Base-by-base conservation (phyloP, 2,797 vertebrate species). In the Choloepus didactylus region DNA sequence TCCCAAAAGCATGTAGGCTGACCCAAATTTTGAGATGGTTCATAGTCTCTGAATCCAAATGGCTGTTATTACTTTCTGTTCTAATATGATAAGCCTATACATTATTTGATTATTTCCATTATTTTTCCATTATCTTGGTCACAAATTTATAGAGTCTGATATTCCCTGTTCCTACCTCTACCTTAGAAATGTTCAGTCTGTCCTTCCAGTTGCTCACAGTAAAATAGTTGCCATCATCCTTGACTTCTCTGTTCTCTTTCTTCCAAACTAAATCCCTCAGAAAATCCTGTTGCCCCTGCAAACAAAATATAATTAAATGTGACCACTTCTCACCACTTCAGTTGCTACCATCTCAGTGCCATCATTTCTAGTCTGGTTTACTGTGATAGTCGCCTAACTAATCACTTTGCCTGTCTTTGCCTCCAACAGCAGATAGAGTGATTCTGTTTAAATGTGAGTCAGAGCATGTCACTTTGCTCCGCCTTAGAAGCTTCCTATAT, bases 21-120 rank as follows among this genome's bases (percentile, higher is more conserved):
- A 84, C 16, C 25, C 41, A 89, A 41, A 75, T n/a, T 87, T 94
- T 77, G 21, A 76, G 35, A 89, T 80, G 14, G 59, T 91, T 70
- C 3, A 23, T 8, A 62, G 35, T 67, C 80, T 66, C 19, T 96
- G 64, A 83, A 91, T 11, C 9, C 44, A 0, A 72, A 2, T 29
- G 5, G 3, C 1, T 76, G 0, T 77, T 96, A 87, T 3, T 87
- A 72, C 5, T 92, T 94, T 87, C 9, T 75, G 41, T 6, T 83
- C 18, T 89, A 91, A 54, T 38, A 29, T 73, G 54, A 62, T 62
- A 35, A 87, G 16, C 69, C 91, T 80, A 35, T 21, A 54, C 12
- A 51, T 15, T 11, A 56, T 75, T 83, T 93, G 73, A 82, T 73
- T 79, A 92, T 92, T 91, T 91, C 6, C 6, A 27, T n/a, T 0